Percentiles rank a stretch among this genome's conserved stretches.
Evolutionary conservation across 1,140 invertebrate genomes (phyloP).

Genomic region (Kradibia gibbosae): DNA sequence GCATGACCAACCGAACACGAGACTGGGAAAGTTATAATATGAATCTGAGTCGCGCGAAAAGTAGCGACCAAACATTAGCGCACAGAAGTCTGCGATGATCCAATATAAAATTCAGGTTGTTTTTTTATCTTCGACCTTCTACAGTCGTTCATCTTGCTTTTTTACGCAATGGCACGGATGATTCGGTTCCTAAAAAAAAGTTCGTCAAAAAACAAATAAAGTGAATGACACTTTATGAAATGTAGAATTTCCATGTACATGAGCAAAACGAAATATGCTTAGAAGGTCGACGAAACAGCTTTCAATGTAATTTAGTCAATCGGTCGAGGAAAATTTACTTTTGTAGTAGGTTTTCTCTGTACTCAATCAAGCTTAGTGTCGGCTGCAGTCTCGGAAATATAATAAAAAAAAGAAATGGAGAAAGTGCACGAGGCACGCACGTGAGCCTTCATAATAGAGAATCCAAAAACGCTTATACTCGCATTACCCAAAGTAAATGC

Average conservation of each 20-base stretch:
- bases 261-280: not conserved
- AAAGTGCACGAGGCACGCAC: not conserved
- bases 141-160: not conserved
- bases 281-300: slow-evolving; percentile 8
- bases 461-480: not conserved
- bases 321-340: slow-evolving; percentile 1
- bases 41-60: slow-evolving; percentile 29
- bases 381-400: not conserved
- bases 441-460: not conserved
- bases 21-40: slow-evolving; percentile 6
- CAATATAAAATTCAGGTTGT: slow-evolving; percentile 14
- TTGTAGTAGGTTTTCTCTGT: not conserved
- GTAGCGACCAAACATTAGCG: slow-evolving; percentile 8
- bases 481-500: slow-evolving; percentile 4
- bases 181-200: too few species aligned
- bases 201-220: not conserved
- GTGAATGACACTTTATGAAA: not conserved
- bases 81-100: not conserved
- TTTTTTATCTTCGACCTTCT: slow-evolving; percentile 28
- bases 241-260: not conserved
- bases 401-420: not conserved
- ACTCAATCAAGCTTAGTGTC: slow-evolving; percentile 1
- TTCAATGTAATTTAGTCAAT: not conserved
- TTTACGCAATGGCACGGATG: too few species aligned
- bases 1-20: not conserved